Percentiles rank a stretch among this genome's conserved stretches.
Evolutionary conservation across 2,797 vertebrate species (phyloP).

Genomic region (Antennarius maculatus): DNA sequence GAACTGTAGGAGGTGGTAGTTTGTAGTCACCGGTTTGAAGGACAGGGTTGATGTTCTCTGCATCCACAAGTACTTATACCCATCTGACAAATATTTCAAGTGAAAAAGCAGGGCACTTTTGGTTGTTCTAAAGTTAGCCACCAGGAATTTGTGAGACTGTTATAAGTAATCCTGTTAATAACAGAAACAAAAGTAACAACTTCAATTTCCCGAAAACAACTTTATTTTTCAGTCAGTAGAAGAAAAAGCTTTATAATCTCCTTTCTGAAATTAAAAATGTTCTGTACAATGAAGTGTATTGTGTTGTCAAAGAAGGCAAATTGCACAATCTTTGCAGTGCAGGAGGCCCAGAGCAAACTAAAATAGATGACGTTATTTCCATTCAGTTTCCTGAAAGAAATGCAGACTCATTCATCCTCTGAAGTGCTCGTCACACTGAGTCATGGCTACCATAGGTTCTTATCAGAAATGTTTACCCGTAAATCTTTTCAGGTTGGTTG

Average conservation of each 20-base stretch:
- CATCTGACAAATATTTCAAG: conserved; percentile 18
- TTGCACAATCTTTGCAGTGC: conserved; percentile 23
- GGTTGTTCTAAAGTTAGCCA: conserved; percentile 5
- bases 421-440: conserved; percentile 36
- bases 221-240: neutral
- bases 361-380: conserved; percentile 42
- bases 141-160: too few relatives aligned
- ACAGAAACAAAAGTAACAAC: too few relatives aligned
- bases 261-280: conserved; percentile 19
- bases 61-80: conserved; percentile 41
- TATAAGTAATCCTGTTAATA: too few relatives aligned
- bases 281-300: conserved; percentile 2
- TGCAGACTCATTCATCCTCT: conserved; percentile 44
- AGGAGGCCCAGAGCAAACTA: conserved; percentile 17
- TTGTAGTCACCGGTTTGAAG: conserved; percentile 39
- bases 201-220: too few relatives aligned
- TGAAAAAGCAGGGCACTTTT: conserved; percentile 9
- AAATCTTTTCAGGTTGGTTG: conserved; percentile 13
- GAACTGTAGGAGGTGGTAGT: conserved; percentile 21
- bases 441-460: conserved; percentile 35
- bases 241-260: neutral
- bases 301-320: neutral
- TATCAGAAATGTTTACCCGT: conserved; percentile 39
- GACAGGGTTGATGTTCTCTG: conserved; percentile 36
- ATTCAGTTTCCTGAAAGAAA: conserved; percentile 42